A percentile compares a stretch with the other conserved stretches of the same genome.
Evolutionary conservation across 1,140 invertebrate genomes (phyloP).

Genomic region (Phthorimaea operculella): DNA sequence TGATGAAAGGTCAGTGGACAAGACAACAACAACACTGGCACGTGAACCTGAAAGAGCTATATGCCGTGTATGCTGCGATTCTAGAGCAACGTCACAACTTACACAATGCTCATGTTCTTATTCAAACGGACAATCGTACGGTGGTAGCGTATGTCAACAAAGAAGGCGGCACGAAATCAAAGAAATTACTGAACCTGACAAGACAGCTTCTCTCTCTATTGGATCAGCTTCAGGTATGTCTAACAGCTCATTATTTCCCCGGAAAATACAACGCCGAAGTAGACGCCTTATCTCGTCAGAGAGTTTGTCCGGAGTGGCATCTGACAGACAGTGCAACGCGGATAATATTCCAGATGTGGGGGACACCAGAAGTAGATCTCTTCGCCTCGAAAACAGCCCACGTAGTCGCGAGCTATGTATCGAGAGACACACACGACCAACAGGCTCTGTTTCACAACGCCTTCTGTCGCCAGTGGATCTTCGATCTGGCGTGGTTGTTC

Average conservation of each 20-base stretch:
- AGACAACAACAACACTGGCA: background rate
- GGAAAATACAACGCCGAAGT: slow-evolving; percentile 9
- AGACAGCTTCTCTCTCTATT: background rate
- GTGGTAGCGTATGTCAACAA: background rate
- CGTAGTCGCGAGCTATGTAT: background rate
- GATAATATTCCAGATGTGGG: slow-evolving; percentile 2
- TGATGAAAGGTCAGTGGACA: background rate
- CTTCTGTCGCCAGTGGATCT: background rate
- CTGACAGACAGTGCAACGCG: background rate
- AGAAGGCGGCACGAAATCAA: slow-evolving; percentile 1
- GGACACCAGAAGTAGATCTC: slow-evolving; percentile 7
- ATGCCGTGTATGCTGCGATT: background rate
- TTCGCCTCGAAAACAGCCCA: background rate
- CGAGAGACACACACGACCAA: background rate
- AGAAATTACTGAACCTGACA: background rate
- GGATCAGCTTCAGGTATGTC: background rate
- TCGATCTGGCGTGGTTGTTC: slow-evolving; percentile 4
- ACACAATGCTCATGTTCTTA: background rate
- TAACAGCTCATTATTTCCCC: background rate
- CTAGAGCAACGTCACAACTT: background rate
- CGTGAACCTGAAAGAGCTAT: background rate
- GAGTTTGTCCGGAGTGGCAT: slow-evolving; percentile 19
- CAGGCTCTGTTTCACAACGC: background rate
- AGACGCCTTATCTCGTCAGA: slow-evolving; percentile 12
- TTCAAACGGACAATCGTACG: background rate